Evolutionary conservation across 2,113 vertebrate species (phyloP), one percentile per base, ranked within the genome.

Genomic region (Leptodactylus fuscus): DNA sequence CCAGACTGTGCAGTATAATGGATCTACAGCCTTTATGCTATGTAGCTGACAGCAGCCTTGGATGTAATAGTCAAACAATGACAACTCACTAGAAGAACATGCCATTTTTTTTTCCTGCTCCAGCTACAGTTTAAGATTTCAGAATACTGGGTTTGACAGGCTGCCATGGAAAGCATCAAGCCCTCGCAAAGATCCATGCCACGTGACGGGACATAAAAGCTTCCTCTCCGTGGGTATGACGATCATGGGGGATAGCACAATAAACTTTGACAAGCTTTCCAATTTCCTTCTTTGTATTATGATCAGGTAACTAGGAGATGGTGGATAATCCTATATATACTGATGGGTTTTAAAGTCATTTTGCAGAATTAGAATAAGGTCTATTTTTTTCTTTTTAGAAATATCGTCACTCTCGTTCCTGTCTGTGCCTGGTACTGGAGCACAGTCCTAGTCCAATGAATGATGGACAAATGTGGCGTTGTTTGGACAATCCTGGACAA

Each of bases 91-190:
- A 38, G 38, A 60, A 77, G 29, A 48, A 49, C 4, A 38, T 34
- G 41, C 15, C 6, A 79, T 58, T 60, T 34, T 78, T 55, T 80
- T 34, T 79, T 60, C 48, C 78, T 32, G 18, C 78, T 67, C 41
- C 3, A 48, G 20, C 58, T 67, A 29, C 2, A n/a, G 51, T 18
- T 48, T 27, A 46, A 81, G 46, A 48, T 62, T 27, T 58, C 55
- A 62, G 51, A 78, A 29, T 58, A 60, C 62, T 60, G 20, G 12
- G 53, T 2, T 79, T 79, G 76, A 60, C 53, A 79, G 15, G 20
- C n/a, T 79, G 78, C 78, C 62, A 67, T 81, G 24, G 78, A 81
- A 67, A 62, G 15, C 58, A 81, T 44, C 58, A 81, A 60, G 44
- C 27, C 58, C 10, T 38, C 34, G 34, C 20, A 27, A 41, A 60